Evolutionary conservation across 2,888 invertebrate species (phyloP), one percentile per base, ranked within the genome.

Genomic region (Agrotis segetum): DNA sequence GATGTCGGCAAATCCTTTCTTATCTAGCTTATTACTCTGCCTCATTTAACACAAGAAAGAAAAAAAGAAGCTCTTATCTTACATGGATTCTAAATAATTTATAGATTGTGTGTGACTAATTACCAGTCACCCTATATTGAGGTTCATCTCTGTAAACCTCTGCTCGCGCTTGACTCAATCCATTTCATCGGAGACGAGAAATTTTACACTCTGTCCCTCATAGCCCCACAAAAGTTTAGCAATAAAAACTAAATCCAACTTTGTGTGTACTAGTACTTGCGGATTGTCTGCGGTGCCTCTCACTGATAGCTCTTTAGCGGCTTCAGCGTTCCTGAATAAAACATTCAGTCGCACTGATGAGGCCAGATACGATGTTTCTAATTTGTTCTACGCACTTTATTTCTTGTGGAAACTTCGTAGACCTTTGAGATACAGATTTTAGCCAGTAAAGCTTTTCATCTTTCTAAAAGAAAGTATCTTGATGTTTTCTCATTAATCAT

Each of bases 341-440:
- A 84, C 82, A 85, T 85, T 83, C 77, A 77, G 65, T 55, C 66
- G 46, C 64, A 46, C 69, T 71, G 85, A 76, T 81, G 82, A 77
- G 70, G 21, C 55, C 66, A 59, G 75, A 74, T 77, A 74, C 75
- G 68, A 71, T 71, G 70, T 74, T 61, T 67, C 50, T 67, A 74
- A 84, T 85, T 85, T 81, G 79, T 59, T 71, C 21, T 49, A 76
- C 72, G 74, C 67, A 67, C 70, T 85, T 75, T 72, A 79, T 84
- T 81, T 77, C 74, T 73, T 75, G 19, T n/a, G 71, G 66, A 67
- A 71, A 56, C 60, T 58, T 71, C 50, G 50, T 67, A 24, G 17
- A 34, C n/a, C 50, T 67, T 75, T 50, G 40, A 9, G 34, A 21
- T 64, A 9, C 40, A 52, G 44, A 71, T 62, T 56, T 52, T 7